These are phyloP conservation scores for Dicranocentrus wangi DNA, from an alignment of 2,888 invertebrate genomes.

Conservation along the genomic window DNA sequence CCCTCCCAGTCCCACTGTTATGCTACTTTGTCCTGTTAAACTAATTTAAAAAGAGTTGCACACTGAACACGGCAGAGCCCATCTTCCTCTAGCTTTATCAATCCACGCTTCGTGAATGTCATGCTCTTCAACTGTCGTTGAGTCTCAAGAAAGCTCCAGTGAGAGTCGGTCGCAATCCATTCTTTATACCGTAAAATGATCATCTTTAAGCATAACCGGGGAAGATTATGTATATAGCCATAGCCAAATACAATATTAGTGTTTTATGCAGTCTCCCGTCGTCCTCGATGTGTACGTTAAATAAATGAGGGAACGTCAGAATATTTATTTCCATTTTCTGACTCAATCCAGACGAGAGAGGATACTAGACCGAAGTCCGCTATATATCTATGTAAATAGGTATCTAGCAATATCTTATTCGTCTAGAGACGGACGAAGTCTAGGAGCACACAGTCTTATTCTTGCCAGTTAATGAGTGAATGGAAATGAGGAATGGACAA, in stretches of 20 bases:
- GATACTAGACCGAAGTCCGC: not conserved
- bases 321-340: conserved; percentile 2
- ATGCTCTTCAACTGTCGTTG: not conserved
- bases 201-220: no score
- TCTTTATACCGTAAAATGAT: not conserved
- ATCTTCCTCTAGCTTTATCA: no score
- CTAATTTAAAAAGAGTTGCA: no score
- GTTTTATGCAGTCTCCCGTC: not conserved
- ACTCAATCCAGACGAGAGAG: conserved; percentile 1
- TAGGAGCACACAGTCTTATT: not conserved
- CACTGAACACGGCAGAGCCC: no score
- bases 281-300: not conserved
- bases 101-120: no score
- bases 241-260: not conserved
- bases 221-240: no score
- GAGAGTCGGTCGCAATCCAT: not conserved
- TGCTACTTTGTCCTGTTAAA: no score
- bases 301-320: not conserved
- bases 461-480: not conserved
- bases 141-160: not conserved
- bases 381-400: no score
- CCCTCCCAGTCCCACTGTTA: no score
- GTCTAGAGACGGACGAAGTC: not conserved
- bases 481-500: not conserved
- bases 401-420: no score